Base-by-base conservation (phyloP, 2,888 invertebrate species). In the Monochamus alternatus region DNA sequence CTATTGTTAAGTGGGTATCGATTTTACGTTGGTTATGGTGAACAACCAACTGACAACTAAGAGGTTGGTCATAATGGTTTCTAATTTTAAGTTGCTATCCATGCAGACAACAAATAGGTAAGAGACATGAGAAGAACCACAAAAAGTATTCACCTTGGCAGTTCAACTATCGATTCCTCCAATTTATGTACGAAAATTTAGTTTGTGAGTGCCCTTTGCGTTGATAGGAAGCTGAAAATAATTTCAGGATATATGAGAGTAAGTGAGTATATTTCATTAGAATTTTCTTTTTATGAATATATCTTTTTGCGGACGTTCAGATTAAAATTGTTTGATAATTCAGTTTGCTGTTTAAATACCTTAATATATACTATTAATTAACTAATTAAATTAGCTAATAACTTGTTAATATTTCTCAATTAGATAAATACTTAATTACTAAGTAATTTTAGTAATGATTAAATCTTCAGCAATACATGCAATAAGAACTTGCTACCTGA, bases 81-180 rank as follows among this genome's bases (percentile, higher is more conserved):
- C 55, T 22, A 55, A 55, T 55, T 55, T 55, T 55, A 55, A 55
- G 14, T 14, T 55, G n/a, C 55, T 7, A 22, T 55, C 7, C 14
- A 14, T 7, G 14, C 7, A 55, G 22, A n/a, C 55, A n/a, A 55
- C 10, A 47, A 47, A 47, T 47, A 47, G 9, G 47, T 12, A 12
- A 47, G 47, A 47, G 12, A 47, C 10, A 12, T 47, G 47, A n/a
- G 55, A 55, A 12, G 55, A 55, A 22, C 22, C 22, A 55, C 7
- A 38, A 55, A 55, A 55, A 55, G 0, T 55, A 55, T n/a, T 55
- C n/a, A 55, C 55, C 55, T 55, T 55, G 55, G 14, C 55, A 55
- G n/a, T 55, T 55, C n/a, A n/a, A 55, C 22, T 55, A 55, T 55
- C 55, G 55, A 55, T 55, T 55, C 5, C 3, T 55, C 55, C n/a